Percentiles rank a stretch among this genome's conserved stretches.
These are phyloP conservation scores for Cyclophora punctaria DNA, from an alignment of 2,888 invertebrate species.

Conservation along the genomic window DNA sequence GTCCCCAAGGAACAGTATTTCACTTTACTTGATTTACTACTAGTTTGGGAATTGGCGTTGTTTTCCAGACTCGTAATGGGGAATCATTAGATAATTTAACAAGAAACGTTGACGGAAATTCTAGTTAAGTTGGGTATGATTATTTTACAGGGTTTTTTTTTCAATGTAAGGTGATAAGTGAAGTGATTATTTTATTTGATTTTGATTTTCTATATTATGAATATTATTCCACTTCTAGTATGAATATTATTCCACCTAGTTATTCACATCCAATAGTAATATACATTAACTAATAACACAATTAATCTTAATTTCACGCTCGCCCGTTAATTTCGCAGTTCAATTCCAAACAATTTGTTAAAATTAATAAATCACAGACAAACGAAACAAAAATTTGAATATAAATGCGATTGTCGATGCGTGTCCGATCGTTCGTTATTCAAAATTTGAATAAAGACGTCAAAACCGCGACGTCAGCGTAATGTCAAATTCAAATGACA, in stretches of 20 bases:
- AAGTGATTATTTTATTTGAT: not conserved
- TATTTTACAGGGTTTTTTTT: slow-evolving; percentile 5
- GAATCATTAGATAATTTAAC: slow-evolving; percentile 32
- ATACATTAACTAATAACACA: no score
- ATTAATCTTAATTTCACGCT: no score
- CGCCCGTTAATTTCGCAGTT: no score
- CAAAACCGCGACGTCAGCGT: slow-evolving; percentile 57
- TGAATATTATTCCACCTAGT: no score
- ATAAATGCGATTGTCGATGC: slow-evolving; percentile 52
- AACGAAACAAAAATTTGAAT: slow-evolving; percentile 31
- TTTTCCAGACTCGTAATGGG: slow-evolving; percentile 28
- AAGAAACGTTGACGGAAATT: no score
- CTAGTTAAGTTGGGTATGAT: no score
- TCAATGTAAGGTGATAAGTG: slow-evolving; percentile 11
- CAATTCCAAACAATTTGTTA: no score
- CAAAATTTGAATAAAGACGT: slow-evolving; percentile 64
- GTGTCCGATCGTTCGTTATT: slow-evolving; percentile 53
- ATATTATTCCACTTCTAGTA: no score
- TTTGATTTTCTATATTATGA: not conserved
- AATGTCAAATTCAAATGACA: slow-evolving; percentile 42
- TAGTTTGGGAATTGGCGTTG: slow-evolving; percentile 38
- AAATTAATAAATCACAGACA: no score
- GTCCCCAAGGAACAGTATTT: slow-evolving; percentile 54
- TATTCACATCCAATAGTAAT: no score
- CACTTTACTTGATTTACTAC: slow-evolving; percentile 59